Evolutionary conservation across 2,113 vertebrate species (phyloP), one percentile per base, ranked within the genome.

Genomic region (Galeopterus variegatus): DNA sequence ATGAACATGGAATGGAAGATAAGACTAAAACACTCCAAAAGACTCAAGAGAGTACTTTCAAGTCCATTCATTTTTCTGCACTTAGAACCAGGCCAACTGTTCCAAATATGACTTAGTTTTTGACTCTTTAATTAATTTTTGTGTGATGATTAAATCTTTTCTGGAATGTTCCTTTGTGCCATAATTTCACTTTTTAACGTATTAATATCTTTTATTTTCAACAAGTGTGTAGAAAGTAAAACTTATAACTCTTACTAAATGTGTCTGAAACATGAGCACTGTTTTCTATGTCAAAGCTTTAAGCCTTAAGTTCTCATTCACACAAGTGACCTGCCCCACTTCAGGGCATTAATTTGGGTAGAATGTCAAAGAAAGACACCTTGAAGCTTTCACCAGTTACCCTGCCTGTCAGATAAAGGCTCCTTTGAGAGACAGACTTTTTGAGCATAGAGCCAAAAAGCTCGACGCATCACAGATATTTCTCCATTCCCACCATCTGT

Each of bases 381-480:
- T 93, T 89, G 50, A 79, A 69, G 77, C 50, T 95, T 93, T 96
- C 36, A 85, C n/a, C 36, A 84, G 62, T 89, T 64, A 81, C 18
- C 88, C 76, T 88, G 83, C 26, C 33, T 85, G 89, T 31, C n/a
- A 93, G 73, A 95, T 67, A 73, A 89, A 93, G 28, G 23, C 33
- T 88, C 50, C 75, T 96, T 96, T 96, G 87, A 95, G 58, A 83
- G 58, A 62, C 4, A 62, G 52, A 12, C n/a, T 96, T 96, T 94
- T 76, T 75, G 87, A 96, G 17, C 13, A 26, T n/a, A 79, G 58
- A 95, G 58, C 89, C 64, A 93, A 87, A 97, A 73, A 84, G 26
- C 79, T 94, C 21, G 17, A 12, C 50, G 67, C 28, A 88, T 80
- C 83, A 96, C 26, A 95, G 76, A n/a, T 48, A 70, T 87, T 86